Percentiles rank a stretch among this genome's conserved stretches.
phyloP scores from a whole-genome alignment of 2,888 invertebrate genomes.

The Caenorhabditis sp. region DNA sequence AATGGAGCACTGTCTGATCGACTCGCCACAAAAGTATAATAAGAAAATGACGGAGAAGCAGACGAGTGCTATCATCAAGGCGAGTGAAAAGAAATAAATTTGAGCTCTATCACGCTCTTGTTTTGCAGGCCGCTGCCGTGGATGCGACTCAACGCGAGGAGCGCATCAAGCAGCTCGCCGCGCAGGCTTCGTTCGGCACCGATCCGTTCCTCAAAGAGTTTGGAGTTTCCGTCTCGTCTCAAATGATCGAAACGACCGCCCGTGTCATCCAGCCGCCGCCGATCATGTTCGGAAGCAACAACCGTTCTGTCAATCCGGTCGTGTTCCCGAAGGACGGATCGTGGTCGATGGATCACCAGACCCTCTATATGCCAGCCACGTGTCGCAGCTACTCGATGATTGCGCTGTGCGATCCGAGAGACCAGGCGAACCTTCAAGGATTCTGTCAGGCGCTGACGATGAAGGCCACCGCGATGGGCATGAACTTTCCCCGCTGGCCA shows the following conservation, averaged over 20 bases:
- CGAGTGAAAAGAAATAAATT: no score
- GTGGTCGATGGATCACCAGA: constrained; percentile 74
- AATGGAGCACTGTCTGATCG: constrained; percentile 73
- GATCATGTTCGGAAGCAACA: constrained; percentile 72
- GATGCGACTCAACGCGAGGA: constrained; percentile 74
- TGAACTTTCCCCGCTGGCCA: constrained; percentile 75
- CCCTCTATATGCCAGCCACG: constrained; percentile 70
- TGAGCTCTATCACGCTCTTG: no score
- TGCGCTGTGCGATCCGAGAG: constrained; percentile 69
- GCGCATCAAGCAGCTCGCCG: constrained; percentile 67
- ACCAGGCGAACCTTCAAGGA: constrained; percentile 66
- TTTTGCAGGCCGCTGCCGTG: no score
- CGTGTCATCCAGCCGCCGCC: constrained; percentile 74
- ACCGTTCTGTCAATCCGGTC: constrained; percentile 63
- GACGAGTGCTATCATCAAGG: constrained; percentile 71
- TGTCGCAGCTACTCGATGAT: constrained; percentile 73
- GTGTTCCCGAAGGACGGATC: constrained; percentile 74
- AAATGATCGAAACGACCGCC: constrained; percentile 74
- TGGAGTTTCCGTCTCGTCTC: constrained; percentile 67
- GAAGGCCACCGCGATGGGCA: constrained; percentile 74
- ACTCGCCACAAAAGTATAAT: constrained; percentile 73
- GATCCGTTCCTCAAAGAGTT: constrained; percentile 74
- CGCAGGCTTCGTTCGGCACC: constrained; percentile 70
- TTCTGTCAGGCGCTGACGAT: constrained; percentile 69
- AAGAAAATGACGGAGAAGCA: constrained; percentile 76